Base-by-base conservation (phyloP, 1,140 invertebrate genomes). In the Eurosta solidaginis region DNA sequence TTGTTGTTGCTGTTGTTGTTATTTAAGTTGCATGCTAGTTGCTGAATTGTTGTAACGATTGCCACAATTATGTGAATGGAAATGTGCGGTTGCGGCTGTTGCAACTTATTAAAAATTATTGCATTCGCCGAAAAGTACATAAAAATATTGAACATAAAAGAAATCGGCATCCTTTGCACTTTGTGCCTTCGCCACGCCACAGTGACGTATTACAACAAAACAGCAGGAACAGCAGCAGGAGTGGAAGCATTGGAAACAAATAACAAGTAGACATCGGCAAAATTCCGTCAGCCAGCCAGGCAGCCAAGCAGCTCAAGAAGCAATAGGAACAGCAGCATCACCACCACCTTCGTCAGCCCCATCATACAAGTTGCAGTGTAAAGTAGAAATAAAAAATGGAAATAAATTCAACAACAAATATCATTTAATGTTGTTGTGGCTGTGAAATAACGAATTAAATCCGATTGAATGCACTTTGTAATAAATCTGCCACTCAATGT, bases 101-200 rank as follows among this genome's bases (percentile, higher is more conserved):
- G 59, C 59, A 68, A 68, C 59, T 68, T 68, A 68, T 68, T 68
- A 68, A 68, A 68, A 68, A 68, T 68, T 68, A 68, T 68, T 68
- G 36, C 59, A 42, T 68, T 68, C 59, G 59, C 27, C 59, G 59
- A 68, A 68, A 68, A 68, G 59, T 68, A 68, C 59, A 68, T 68
- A 68, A 68, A 68, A 68, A 68, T 68, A 68, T 68, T 68, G 59
- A 68, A 68, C 59, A 68, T 68, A 68, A 68, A 68, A 68, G 59
- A 68, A 68, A 68, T 68, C 59, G 59, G 59, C 59, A 68, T 68
- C 54, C 54, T 63, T 63, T 63, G 54, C 54, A 68, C 17, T 68
- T 68, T 68, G 33, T 33, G 33, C 59, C 33, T 36, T 36, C 59
- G 59, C 59, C 12, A 54, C 52, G 59, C 33, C 59, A 68, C 33